Conservation (phyloP, 1,140 invertebrate species). For the Bemisia tabaci region DNA sequence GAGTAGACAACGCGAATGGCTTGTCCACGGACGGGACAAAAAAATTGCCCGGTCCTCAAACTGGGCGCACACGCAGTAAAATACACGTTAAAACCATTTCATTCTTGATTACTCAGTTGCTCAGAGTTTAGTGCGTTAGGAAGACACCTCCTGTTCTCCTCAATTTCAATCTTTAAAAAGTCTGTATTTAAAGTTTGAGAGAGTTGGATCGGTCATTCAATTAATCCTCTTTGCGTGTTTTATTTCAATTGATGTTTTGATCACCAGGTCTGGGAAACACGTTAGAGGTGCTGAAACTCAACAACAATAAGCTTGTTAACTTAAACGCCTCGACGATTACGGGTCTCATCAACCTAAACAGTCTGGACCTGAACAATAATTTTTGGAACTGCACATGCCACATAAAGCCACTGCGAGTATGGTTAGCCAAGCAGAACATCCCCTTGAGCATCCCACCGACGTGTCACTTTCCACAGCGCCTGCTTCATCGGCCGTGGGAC, state of each 20-base stretch:
- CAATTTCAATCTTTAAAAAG: no score
- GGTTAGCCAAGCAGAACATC: constrained; percentile 63
- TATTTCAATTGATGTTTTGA: not conserved
- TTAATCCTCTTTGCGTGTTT: no score
- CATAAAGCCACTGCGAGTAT: constrained; percentile 53
- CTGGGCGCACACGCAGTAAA: no score
- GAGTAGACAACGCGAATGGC: no score
- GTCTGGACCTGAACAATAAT: constrained; percentile 56
- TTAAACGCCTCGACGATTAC: constrained; percentile 47
- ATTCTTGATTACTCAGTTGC: no score
- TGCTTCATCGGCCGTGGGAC: constrained; percentile 53
- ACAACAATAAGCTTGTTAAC: constrained; percentile 52
- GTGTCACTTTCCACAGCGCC: constrained; percentile 44
- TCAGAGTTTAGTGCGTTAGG: no score
- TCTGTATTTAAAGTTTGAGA: no score
- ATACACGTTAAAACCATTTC: no score
- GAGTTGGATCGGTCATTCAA: no score
- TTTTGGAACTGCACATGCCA: constrained; percentile 70
- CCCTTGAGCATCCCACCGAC: constrained; percentile 51
- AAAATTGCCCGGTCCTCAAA: constrained; percentile 61
- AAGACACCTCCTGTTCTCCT: no score
- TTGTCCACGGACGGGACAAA: no score
- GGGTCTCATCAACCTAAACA: constrained; percentile 50
- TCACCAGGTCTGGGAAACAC: constrained; percentile 42
- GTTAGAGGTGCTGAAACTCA: constrained; percentile 60